Conservation (phyloP, 2,797 vertebrate species). For the Mus minutoides region DNA sequence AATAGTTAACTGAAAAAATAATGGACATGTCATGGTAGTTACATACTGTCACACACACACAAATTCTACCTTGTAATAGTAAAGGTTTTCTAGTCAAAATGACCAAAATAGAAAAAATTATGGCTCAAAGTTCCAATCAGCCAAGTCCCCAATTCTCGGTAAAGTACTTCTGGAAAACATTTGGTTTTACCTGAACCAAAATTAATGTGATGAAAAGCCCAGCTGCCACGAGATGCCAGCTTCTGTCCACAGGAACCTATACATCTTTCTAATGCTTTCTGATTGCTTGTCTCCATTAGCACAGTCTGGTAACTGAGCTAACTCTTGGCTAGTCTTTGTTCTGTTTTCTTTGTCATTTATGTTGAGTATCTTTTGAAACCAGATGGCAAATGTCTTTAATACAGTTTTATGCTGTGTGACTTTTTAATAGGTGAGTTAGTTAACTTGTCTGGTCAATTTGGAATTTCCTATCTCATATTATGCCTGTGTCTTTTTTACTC, state of each 20-base stretch:
- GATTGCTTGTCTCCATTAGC: background rate
- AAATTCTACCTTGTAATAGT: slow-evolving; percentile 7
- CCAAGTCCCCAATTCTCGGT: slow-evolving; percentile 48
- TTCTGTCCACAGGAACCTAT: background rate
- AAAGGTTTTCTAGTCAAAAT: slow-evolving; percentile 48
- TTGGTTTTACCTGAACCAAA: slow-evolving; percentile 31
- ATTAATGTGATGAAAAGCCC: slow-evolving; percentile 49
- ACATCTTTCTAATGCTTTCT: background rate
- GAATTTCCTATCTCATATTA: background rate
- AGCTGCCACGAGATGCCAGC: background rate
- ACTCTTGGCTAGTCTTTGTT: slow-evolving; percentile 30
- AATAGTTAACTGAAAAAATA: background rate
- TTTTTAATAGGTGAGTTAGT: slow-evolving; percentile 39
- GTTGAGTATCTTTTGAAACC: slow-evolving; percentile 32
- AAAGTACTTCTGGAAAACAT: slow-evolving; percentile 39
- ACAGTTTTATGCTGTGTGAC: background rate
- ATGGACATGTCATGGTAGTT: background rate
- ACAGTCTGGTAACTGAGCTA: background rate
- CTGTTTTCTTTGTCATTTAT: slow-evolving; percentile 6
- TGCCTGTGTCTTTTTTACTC: background rate
- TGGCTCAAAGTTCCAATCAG: background rate
- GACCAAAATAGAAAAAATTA: background rate
- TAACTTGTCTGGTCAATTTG: slow-evolving; percentile 41
- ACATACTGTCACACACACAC: background rate
- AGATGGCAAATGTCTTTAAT: background rate